Conservation (phyloP, 1,140 invertebrate species). For the Helicorthomorpha holstii region DNA sequence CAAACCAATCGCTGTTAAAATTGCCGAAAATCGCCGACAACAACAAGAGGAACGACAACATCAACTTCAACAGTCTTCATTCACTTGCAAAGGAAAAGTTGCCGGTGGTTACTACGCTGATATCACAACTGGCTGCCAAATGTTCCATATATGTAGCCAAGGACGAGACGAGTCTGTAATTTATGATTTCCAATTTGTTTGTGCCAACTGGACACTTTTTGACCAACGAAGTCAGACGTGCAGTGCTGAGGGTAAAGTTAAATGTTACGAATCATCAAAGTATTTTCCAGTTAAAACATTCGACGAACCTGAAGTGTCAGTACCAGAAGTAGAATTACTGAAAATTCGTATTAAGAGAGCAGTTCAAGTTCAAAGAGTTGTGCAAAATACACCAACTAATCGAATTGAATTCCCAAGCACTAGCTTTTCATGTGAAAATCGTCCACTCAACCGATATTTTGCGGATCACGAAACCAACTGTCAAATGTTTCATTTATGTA, state of each 20-base stretch:
- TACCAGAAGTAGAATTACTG: not conserved
- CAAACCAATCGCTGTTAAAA: not conserved
- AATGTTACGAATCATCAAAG: constrained; percentile 13
- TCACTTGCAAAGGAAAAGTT: constrained; percentile 70
- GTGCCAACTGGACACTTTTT: constrained; percentile 24
- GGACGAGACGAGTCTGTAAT: not conserved
- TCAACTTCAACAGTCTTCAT: constrained; percentile 65
- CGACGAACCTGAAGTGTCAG: not conserved
- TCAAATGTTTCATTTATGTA: constrained; percentile 81
- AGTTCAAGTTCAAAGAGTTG: not conserved
- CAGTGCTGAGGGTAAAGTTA: constrained; percentile 17
- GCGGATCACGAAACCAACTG: constrained; percentile 78
- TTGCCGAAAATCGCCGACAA: not conserved
- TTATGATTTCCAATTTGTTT: constrained; percentile 17
- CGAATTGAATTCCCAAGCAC: constrained; percentile 42
- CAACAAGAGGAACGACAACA: no score
- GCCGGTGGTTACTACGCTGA: constrained; percentile 82
- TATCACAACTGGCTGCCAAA: constrained; percentile 74
- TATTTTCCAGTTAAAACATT: not conserved
- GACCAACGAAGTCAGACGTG: constrained; percentile 24
- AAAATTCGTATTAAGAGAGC: not conserved
- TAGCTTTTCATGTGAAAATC: constrained; percentile 65
- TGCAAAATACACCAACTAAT: no score
- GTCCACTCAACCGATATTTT: constrained; percentile 77
- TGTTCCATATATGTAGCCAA: constrained; percentile 73